A percentile compares a stretch with the other conserved stretches of the same genome.
phyloP scores from a whole-genome alignment of 2,797 vertebrate genomes.

The Thamnophis elegans region DNA sequence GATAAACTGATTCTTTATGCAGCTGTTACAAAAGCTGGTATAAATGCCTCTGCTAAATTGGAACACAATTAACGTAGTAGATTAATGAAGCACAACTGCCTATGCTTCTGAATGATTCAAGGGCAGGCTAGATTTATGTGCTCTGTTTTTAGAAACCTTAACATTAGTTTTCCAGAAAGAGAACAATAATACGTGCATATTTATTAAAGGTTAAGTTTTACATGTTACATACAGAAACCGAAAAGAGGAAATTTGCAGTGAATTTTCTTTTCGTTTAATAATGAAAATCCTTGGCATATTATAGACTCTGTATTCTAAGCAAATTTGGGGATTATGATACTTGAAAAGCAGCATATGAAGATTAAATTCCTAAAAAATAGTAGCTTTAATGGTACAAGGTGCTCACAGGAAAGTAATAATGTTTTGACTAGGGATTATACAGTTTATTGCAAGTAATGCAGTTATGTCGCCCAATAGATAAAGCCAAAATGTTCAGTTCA shows the following conservation, averaged over 20 bases:
- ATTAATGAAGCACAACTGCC: slow-evolving; percentile 37
- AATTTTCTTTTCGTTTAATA: not conserved
- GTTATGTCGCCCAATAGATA: not conserved
- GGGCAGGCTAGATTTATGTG: slow-evolving; percentile 35
- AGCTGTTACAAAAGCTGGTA: slow-evolving; percentile 29
- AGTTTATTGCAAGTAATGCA: not conserved
- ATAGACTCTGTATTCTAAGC: not conserved
- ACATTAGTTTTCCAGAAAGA: slow-evolving; percentile 16
- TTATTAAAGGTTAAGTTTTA: slow-evolving; percentile 6
- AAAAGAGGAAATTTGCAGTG: not conserved
- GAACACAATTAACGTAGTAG: slow-evolving; percentile 35
- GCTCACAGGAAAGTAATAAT: not conserved
- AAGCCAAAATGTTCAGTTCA: not conserved
- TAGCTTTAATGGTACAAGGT: not conserved
- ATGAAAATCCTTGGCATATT: not conserved
- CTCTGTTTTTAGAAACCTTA: slow-evolving; percentile 20
- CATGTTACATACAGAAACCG: not conserved
- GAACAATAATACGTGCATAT: slow-evolving; percentile 1
- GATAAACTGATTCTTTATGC: slow-evolving; percentile 15
- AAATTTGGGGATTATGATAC: not conserved
- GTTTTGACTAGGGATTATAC: not conserved
- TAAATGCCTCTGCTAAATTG: slow-evolving; percentile 25
- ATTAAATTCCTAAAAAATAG: not conserved
- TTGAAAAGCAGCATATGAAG: not conserved
- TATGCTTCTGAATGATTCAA: slow-evolving; percentile 29